These are phyloP conservation scores for Hyposoter didymator DNA, from an alignment of 2,888 invertebrate genomes.

Conservation along the genomic window DNA sequence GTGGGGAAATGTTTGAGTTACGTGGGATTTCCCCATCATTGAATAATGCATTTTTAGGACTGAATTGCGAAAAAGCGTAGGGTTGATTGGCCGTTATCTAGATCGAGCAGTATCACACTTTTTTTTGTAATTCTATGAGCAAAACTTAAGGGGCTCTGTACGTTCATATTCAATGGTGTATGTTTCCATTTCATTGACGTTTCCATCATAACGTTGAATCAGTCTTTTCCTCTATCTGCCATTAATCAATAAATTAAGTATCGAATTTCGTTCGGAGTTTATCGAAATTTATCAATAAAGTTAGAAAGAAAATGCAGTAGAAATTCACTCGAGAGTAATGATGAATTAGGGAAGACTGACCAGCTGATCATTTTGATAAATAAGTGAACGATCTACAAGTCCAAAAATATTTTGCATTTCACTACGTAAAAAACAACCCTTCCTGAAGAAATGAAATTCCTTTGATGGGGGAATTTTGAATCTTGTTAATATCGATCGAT, in stretches of 20 bases:
- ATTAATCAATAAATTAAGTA: background rate
- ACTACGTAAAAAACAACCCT: background rate
- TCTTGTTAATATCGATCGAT: background rate
- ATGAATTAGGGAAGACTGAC: background rate
- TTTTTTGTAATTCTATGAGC: background rate
- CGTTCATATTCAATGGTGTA: background rate
- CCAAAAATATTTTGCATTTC: background rate
- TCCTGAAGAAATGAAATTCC: background rate
- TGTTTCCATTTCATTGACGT: background rate
- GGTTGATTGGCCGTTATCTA: background rate
- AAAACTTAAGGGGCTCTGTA: background rate
- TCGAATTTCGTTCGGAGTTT: background rate
- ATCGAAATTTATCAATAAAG: background rate
- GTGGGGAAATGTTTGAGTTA: background rate
- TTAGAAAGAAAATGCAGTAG: background rate
- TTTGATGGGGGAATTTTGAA: background rate
- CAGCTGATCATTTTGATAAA: background rate
- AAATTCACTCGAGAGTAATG: background rate
- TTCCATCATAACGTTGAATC: background rate
- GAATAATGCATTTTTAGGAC: conserved; percentile 1
- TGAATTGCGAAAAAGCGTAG: background rate
- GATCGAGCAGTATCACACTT: background rate
- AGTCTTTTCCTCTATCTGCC: background rate
- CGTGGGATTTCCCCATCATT: background rate
- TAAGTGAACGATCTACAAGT: background rate